Evolutionary conservation across 2,797 vertebrate species (phyloP).

Genomic region (Heteromormyrus szaboi): DNA sequence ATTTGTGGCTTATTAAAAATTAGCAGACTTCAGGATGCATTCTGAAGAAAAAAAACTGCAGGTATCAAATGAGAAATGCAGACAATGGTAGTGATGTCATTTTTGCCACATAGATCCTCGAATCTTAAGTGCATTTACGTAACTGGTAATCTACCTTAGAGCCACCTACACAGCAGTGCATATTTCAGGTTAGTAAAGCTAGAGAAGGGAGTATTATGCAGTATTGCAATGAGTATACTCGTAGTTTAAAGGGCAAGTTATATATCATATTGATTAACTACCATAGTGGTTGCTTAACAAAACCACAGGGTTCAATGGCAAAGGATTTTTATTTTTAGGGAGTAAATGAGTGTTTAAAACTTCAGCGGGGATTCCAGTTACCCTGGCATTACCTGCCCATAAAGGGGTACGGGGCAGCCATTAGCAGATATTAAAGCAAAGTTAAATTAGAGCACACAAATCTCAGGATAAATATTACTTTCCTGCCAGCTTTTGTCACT

Average conservation of each 20-base stretch:
- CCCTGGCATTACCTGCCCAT: background rate
- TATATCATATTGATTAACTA: background rate
- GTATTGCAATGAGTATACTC: background rate
- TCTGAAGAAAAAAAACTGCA: background rate
- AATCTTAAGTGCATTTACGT: background rate
- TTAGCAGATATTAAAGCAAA: slow-evolving; percentile 50
- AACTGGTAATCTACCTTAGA: too few species aligned
- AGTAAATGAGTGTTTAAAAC: background rate
- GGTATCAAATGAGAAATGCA: background rate
- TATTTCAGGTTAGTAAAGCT: background rate
- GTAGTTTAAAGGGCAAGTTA: slow-evolving; percentile 32
- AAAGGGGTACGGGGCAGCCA: slow-evolving; percentile 42
- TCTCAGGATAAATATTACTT: slow-evolving; percentile 53
- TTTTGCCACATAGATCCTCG: background rate
- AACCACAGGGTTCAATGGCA: background rate
- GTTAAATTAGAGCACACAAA: slow-evolving; percentile 54
- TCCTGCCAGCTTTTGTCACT: slow-evolving; percentile 50
- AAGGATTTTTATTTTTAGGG: background rate
- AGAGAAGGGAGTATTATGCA: background rate
- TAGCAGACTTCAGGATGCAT: background rate
- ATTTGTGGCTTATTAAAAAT: background rate
- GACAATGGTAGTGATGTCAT: too few species aligned
- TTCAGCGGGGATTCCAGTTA: background rate
- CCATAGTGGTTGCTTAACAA: background rate
- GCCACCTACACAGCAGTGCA: background rate